Percentiles rank a stretch among this genome's conserved stretches.
phyloP scores from a whole-genome alignment of 2,797 vertebrate genomes.

The Oreochromis mossambicus region DNA sequence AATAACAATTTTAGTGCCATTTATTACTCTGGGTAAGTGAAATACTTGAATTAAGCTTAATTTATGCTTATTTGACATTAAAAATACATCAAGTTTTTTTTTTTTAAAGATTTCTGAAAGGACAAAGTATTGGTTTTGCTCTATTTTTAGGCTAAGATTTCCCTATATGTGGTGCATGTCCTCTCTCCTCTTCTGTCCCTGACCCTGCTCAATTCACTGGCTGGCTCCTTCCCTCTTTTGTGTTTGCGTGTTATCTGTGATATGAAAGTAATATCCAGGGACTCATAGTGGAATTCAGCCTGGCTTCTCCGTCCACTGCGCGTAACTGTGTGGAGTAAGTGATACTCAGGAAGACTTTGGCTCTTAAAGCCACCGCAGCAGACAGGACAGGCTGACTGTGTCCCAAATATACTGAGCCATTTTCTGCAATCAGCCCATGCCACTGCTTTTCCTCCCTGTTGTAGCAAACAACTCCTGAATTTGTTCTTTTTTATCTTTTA shows the following conservation, averaged over 20 bases:
- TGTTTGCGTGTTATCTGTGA: conserved; percentile 65
- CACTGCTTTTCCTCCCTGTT: neutral
- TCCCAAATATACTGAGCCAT: conserved; percentile 46
- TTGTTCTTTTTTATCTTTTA: neutral
- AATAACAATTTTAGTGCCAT: neutral
- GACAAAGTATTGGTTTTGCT: neutral
- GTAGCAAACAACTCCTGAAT: neutral
- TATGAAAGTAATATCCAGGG: conserved; percentile 71
- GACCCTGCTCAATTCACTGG: conserved; percentile 29
- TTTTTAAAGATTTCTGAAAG: neutral
- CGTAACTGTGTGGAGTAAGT: conserved; percentile 60
- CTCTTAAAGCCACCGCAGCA: conserved; percentile 57
- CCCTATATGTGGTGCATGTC: neutral
- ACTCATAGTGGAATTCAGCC: conserved; percentile 65
- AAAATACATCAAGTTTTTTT: neutral
- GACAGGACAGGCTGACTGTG: conserved; percentile 45
- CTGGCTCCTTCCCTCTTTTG: conserved; percentile 47
- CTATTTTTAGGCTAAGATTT: neutral
- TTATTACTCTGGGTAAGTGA: neutral
- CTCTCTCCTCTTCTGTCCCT: conserved; percentile 15
- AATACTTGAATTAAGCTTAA: neutral
- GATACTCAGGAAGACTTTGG: conserved; percentile 63
- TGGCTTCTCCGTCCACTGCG: conserved; percentile 49
- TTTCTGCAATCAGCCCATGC: conserved; percentile 30
- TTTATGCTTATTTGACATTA: neutral